Base-by-base conservation (phyloP, 2,113 vertebrate species). In the Aleadryas rufinucha region DNA sequence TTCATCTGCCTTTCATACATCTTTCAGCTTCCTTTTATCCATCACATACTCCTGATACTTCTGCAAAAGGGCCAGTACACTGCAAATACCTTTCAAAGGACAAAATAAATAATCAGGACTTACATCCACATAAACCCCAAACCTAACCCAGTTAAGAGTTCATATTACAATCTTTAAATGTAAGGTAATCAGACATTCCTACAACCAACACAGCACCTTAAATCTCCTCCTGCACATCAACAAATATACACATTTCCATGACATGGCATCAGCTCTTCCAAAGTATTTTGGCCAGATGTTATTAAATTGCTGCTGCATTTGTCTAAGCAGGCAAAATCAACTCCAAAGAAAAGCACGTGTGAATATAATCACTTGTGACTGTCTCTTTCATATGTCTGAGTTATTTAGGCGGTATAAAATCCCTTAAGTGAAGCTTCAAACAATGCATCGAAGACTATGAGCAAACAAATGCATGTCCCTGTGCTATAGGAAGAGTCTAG, bases 21-120 rank as follows among this genome's bases (percentile, higher is more conserved):
- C 47, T 76, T 79, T 88, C 52, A 53, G 19, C 23, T 83, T 82
- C 56, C 65, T 75, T 75, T 80, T 41, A 81, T 41, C n/a, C 14
- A 23, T 23, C 49, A 70, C 8, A 71, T 33, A 75, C 42, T 84
- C 41, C 15, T 52, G 44, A 80, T 5, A 71, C 21, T 10, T 70
- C 72, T 87, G 54, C n/a, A 74, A 76, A 77, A 72, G 8, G 28
- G 24, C 19, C 31, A 71, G 33, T 39, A 82, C 33, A 47, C 16
- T 79, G 63, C 21, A 52, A 72, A 64, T 10, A 16, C 9, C 63
- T 87, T 72, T 47, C 41, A 61, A 93, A 86, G 61, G 33, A 50
- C 39, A 79, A 87, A 59, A 76, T 39, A 87, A 86, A 79, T 69
- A 49, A 78, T 19, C 59, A 79, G 17, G 50, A 87, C 37, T 84